A percentile compares a stretch with the other conserved stretches of the same genome.
Conservation (phyloP, 2,113 vertebrate species). For the Caranx ignobilis region DNA sequence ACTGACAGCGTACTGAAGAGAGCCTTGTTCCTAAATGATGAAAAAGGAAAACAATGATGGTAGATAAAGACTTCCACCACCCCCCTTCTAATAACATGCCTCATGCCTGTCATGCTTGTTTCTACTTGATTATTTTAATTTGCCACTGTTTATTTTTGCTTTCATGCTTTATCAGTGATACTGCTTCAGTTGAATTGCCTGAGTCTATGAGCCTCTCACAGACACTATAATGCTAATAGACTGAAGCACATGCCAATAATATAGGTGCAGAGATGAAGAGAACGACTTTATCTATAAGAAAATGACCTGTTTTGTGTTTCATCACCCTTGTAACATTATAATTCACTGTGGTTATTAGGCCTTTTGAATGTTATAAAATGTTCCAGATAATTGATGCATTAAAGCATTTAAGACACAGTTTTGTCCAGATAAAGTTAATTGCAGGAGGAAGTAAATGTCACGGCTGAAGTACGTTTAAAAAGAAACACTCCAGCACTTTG, state of each 20-base stretch:
- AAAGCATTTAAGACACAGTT: conserved; percentile 9
- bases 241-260: conserved; percentile 20
- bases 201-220: conserved; percentile 32
- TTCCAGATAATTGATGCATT: conserved; percentile 32
- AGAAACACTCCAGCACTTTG: conserved; percentile 4
- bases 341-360: conserved; percentile 3
- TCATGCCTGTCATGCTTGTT: conserved; percentile 52
- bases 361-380: conserved; percentile 6
- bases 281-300: conserved; percentile 5
- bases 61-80: conserved; percentile 49
- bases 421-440: conserved; percentile 38
- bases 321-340: neutral
- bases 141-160: conserved; percentile 60
- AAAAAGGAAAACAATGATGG: conserved; percentile 44
- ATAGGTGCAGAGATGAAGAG: neutral
- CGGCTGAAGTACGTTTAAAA: conserved; percentile 41
- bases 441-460: conserved; percentile 29
- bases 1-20: conserved; percentile 28
- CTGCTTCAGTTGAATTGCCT: conserved; percentile 47
- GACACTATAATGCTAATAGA: conserved; percentile 31
- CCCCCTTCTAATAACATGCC: conserved; percentile 34
- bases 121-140: conserved; percentile 65
- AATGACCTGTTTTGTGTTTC: neutral
- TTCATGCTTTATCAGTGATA: conserved; percentile 32
- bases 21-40: conserved; percentile 28